A percentile compares a stretch with the other conserved stretches of the same genome.
Evolutionary conservation across 2,113 vertebrate genomes (phyloP).

Genomic region (Mandrillus leucophaeus): DNA sequence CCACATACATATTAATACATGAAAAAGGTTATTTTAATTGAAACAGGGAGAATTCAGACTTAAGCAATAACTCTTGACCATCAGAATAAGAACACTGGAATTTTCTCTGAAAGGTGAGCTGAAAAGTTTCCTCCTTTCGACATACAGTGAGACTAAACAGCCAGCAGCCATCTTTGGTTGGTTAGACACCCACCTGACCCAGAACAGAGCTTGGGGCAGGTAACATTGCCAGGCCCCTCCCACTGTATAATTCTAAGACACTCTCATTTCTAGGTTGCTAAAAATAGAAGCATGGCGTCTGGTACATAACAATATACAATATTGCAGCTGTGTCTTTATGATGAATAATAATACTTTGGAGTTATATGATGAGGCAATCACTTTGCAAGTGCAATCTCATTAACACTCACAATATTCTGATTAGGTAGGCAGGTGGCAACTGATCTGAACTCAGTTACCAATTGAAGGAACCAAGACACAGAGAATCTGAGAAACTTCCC

Average conservation of each 20-base stretch:
- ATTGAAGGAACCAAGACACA: conserved; percentile 34
- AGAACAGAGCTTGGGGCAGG: conserved; percentile 27
- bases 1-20: background rate
- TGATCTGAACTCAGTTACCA: conserved; percentile 68
- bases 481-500: conserved; percentile 57
- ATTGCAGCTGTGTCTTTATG: conserved; percentile 79
- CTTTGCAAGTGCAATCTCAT: conserved; percentile 76
- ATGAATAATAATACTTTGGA: conserved; percentile 78
- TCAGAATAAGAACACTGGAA: background rate
- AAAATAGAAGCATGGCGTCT: conserved; percentile 76
- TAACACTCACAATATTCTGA: conserved; percentile 78
- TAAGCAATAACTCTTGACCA: background rate
- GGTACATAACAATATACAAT: conserved; percentile 81
- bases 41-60: background rate
- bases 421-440: conserved; percentile 81
- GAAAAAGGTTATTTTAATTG: background rate
- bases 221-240: background rate
- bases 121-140: background rate
- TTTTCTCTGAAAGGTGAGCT: background rate
- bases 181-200: background rate
- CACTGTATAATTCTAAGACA: conserved; percentile 76
- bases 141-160: background rate
- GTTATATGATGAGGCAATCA: conserved; percentile 80
- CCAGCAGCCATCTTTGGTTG: background rate
- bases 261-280: conserved; percentile 68